Conservation (phyloP, 2,797 vertebrate species). For the Melanogrammus aeglefinus region DNA sequence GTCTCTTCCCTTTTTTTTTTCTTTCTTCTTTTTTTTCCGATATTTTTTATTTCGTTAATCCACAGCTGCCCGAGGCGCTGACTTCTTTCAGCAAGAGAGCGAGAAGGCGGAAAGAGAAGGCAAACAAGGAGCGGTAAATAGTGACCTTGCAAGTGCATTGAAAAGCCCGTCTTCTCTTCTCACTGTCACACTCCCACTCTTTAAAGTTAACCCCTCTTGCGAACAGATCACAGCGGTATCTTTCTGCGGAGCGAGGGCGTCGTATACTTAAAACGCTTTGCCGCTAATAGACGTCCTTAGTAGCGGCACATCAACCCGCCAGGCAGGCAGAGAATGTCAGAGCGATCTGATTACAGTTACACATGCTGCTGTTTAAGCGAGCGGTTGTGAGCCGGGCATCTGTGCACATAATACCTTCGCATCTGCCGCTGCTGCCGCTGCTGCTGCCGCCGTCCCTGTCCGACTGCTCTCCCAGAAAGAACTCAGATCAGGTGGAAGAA, state of each 20-base stretch:
- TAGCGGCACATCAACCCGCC: too few species aligned
- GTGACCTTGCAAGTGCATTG: slow-evolving; percentile 55
- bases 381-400: slow-evolving; percentile 61
- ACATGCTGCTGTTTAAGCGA: slow-evolving; percentile 43
- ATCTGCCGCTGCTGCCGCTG: slow-evolving; percentile 28
- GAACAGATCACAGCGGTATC: too few species aligned
- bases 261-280: too few species aligned
- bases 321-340: slow-evolving; percentile 23
- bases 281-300: too few species aligned
- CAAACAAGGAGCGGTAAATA: slow-evolving; percentile 53
- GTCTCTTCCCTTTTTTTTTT: slow-evolving; percentile 40
- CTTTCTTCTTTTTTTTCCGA: not conserved
- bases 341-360: slow-evolving; percentile 39
- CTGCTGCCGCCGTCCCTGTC: slow-evolving; percentile 34
- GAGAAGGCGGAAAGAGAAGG: slow-evolving; percentile 17
- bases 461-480: slow-evolving; percentile 56
- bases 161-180: slow-evolving; percentile 57
- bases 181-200: slow-evolving; percentile 32
- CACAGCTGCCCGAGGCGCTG: slow-evolving; percentile 40
- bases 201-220: slow-evolving; percentile 41
- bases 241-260: too few species aligned
- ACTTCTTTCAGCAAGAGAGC: slow-evolving; percentile 24
- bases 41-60: slow-evolving; percentile 18
- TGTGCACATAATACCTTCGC: slow-evolving; percentile 56
- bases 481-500: slow-evolving; percentile 41